Conservation (phyloP, 2,888 invertebrate species). For the Aproaerema taeniolella region DNA sequence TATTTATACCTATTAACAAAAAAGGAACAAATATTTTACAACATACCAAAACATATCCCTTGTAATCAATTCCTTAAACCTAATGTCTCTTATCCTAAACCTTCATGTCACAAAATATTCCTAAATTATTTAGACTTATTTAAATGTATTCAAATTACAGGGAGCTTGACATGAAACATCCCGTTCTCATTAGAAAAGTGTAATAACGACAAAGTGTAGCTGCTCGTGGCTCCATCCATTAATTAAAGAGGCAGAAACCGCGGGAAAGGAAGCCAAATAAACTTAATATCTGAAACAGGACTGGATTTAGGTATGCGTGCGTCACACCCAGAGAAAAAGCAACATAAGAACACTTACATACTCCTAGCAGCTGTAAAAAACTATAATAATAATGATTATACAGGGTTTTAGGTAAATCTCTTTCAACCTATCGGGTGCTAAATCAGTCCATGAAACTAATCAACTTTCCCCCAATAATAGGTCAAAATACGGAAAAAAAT, state of each 20-base stretch:
- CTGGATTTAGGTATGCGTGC: not conserved
- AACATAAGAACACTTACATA: too few species aligned
- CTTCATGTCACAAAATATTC: not conserved
- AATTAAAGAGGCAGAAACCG: slow-evolving; percentile 3
- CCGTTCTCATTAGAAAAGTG: not conserved
- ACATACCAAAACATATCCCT: not conserved
- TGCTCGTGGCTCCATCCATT: slow-evolving; percentile 1
- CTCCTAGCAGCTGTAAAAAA: too few species aligned
- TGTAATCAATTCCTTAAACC: too few species aligned
- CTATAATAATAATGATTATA: too few species aligned
- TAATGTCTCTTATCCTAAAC: not conserved
- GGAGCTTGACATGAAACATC: not conserved
- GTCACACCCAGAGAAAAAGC: too few species aligned
- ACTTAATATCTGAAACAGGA: slow-evolving; percentile 2
- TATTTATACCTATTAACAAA: not conserved
- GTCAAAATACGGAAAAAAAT: too few species aligned
- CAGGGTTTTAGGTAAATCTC: too few species aligned
- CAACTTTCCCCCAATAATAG: too few species aligned
- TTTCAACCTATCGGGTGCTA: too few species aligned
- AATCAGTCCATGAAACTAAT: too few species aligned
- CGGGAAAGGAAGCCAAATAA: slow-evolving; percentile 1
- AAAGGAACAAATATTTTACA: not conserved
- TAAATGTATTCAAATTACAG: not conserved
- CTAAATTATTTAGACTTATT: not conserved
- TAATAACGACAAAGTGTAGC: slow-evolving; percentile 1